Conservation (phyloP, 1,140 invertebrate species). For the Hydropsyche tenuis region DNA sequence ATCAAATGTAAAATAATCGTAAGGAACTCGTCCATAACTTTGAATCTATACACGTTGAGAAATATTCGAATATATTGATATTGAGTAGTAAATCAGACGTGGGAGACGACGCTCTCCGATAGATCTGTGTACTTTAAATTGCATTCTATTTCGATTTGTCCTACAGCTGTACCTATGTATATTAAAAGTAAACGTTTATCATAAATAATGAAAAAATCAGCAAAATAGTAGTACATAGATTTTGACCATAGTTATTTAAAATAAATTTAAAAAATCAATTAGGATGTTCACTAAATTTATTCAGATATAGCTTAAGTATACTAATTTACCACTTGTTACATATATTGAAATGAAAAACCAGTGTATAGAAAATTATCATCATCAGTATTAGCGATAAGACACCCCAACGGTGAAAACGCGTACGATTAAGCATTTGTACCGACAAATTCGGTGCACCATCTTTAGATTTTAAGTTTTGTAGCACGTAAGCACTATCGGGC, state of each 20-base stretch:
- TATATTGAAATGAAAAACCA: slow-evolving; percentile 27
- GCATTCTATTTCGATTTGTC: slow-evolving; percentile 38
- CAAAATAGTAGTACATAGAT: slow-evolving; percentile 25
- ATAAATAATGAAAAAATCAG: slow-evolving; percentile 7
- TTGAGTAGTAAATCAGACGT: too few relatives aligned
- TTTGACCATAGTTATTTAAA: slow-evolving; percentile 36
- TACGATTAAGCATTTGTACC: slow-evolving; percentile 40
- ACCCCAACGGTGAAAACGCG: slow-evolving; percentile 3
- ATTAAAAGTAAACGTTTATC: slow-evolving; percentile 35
- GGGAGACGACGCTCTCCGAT: not conserved
- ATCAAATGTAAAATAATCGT: too few relatives aligned
- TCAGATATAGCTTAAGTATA: slow-evolving; percentile 40
- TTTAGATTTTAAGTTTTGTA: slow-evolving; percentile 41
- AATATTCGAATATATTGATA: too few relatives aligned
- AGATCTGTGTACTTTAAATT: slow-evolving; percentile 14
- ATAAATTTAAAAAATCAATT: slow-evolving; percentile 39
- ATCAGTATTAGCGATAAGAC: slow-evolving; percentile 34
- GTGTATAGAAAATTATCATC: slow-evolving; percentile 42
- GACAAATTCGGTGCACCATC: slow-evolving; percentile 23
- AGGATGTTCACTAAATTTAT: slow-evolving; percentile 44
- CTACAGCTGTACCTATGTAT: slow-evolving; percentile 36
- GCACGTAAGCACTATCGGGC: slow-evolving; percentile 48
- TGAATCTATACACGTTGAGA: too few relatives aligned
- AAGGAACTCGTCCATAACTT: too few relatives aligned
- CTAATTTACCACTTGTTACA: slow-evolving; percentile 39